These are phyloP conservation scores for Ascaphus truei DNA, from an alignment of 2,113 vertebrate species.

Conservation along the genomic window DNA sequence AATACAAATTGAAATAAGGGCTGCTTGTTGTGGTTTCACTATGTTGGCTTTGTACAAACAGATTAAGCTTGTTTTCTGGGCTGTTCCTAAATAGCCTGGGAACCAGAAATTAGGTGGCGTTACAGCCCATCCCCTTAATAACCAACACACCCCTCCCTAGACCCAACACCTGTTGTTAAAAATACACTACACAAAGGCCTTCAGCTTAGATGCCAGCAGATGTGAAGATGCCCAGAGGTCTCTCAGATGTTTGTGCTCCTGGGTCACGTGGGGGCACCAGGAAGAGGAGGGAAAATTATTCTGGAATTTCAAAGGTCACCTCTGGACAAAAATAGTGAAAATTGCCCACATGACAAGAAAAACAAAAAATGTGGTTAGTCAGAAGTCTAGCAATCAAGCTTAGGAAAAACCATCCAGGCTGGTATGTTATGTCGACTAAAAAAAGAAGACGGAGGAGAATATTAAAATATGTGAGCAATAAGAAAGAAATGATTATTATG, in stretches of 20 bases:
- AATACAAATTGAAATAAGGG: conserved; percentile 50
- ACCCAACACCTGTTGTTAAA: conserved; percentile 71
- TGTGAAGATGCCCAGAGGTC: conserved; percentile 74
- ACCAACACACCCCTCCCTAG: conserved; percentile 52
- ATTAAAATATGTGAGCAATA: neutral
- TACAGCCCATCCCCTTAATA: conserved; percentile 57
- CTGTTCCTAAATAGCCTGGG: conserved; percentile 62
- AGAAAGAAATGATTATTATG: conserved; percentile 26
- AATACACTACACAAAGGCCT: conserved; percentile 63
- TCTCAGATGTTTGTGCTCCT: conserved; percentile 81
- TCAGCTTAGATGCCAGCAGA: conserved; percentile 68
- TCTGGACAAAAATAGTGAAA: conserved; percentile 75
- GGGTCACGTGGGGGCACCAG: conserved; percentile 70
- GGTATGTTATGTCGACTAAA: conserved; percentile 40
- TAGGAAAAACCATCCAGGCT: conserved; percentile 32
- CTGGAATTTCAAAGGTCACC: conserved; percentile 77
- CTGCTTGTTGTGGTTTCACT: conserved; percentile 54
- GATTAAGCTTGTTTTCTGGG: conserved; percentile 59
- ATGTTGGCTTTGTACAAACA: conserved; percentile 59
- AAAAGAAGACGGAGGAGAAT: conserved; percentile 37
- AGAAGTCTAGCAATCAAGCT: conserved; percentile 51
- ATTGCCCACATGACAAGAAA: conserved; percentile 76
- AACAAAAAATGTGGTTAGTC: conserved; percentile 57
- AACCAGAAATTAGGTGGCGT: conserved; percentile 61
- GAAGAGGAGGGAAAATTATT: conserved; percentile 79